Base-by-base conservation (phyloP, 2,113 vertebrate genomes). In the Oncorhynchus keta region DNA sequence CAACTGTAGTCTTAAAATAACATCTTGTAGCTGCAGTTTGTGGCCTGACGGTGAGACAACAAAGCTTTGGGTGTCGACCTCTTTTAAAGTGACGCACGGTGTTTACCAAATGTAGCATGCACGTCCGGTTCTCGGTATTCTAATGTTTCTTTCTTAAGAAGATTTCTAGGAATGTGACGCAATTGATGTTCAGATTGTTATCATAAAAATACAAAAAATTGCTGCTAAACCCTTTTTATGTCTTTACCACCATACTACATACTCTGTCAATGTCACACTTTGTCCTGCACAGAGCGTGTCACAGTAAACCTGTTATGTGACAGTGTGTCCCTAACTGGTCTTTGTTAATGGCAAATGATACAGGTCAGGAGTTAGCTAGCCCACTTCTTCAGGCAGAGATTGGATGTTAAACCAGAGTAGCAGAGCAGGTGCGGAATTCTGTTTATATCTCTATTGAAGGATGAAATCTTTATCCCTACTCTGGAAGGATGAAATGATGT, bases 71-170 rank as follows among this genome's bases (percentile, higher is more conserved):
- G 83, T 89, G 85, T 87, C 78, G 86, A 74, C 65, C 68, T 79
- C 73, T 18, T 55, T 55, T 1, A 83, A 59, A 86, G 84, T 90
- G 88, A 87, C 18, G 22, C 73, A 22, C 24, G 74, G 84, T 91
- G 86, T 85, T 83, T 35, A 68, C 66, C 66, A 28, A 78, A 39
- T 69, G 70, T 70, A 80, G 82, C 83, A 61, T 76, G 51, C 71
- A 76, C 86, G 84, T 92, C 92, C 87, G 90, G 86, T 94, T 93
- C 93, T 92, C 70, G 76, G 92, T 91, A 92, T 91, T 93, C 77
- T 59, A 74, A 59, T 70, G 71, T 78, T 76, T 78, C 76, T 76
- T 77, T 86, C 87, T 89, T 87, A 74, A 74, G 79, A 83, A 83
- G 85, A 89, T 91, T 93, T 94, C 92, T 88, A 90, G 90, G 93